Base-by-base conservation (phyloP, 1,140 invertebrate genomes). In the Onthophagus taurus region DNA sequence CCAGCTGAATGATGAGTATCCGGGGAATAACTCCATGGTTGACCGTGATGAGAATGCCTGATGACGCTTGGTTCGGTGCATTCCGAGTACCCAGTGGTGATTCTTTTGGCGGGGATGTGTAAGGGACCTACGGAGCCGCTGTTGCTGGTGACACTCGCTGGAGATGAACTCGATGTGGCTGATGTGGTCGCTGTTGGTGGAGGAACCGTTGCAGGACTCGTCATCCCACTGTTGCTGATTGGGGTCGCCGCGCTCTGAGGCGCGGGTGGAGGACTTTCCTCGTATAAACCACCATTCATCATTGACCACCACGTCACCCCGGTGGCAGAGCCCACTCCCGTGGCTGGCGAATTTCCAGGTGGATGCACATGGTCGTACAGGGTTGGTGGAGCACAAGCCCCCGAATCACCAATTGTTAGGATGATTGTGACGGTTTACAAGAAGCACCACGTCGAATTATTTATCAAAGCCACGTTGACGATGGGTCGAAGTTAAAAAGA, bases 351-450 rank as follows among this genome's bases (percentile, higher is more conserved):
- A 74, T 77, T 78, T 70, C 77, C 75, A 69, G 76, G 74, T 66
- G 78, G 77, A 78, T 77, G 67, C 73, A 79, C 78, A 78, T 80
- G 79, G 76, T 83, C 80, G 80, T 83, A 83, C 76, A 84, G 78
- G 66, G 74, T 74, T 53, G 65, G 65, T 64, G 74, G 72, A 72
- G 80, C 78, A 76, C 77, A 77, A 69, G 78, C 79, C 80, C 81
- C 80, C 77, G 81, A 78, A 76, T 81, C 77, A 71, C 72, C 71
- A 75, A 77, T 77, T 72, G 75, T 78, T 75, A 77, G 74, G 75
- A 77, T 77, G 72, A 70, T 68, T 58, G 60, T 69, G 51, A 60
- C 47, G 53, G n/a, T n/a, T n/a, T n/a, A n/a, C n/a, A n/a, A n/a
- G n/a, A n/a, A n/a, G n/a, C n/a, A n/a, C n/a, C n/a, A n/a, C n/a